Conservation (phyloP, 1,140 invertebrate genomes). For the Caenorhabditis remanei region DNA sequence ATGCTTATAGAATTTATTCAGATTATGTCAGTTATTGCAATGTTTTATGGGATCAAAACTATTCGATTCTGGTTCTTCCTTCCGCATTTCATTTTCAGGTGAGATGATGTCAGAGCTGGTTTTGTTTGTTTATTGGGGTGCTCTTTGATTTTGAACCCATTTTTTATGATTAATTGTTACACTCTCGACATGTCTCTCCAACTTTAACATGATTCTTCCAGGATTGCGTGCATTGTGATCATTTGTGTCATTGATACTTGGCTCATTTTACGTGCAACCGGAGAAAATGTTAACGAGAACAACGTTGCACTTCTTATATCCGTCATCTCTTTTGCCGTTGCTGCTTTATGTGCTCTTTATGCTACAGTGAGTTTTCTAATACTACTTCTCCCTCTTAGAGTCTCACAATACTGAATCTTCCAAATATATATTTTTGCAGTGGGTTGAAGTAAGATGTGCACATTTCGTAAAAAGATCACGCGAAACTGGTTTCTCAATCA, state of each 20-base stretch:
- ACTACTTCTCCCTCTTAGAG: not conserved
- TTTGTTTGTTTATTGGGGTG: too few species aligned
- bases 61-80: constrained; percentile 65
- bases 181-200: too few species aligned
- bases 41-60: constrained; percentile 68
- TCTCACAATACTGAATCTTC: too few species aligned
- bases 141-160: too few species aligned
- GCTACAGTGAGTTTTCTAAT: constrained; percentile 44
- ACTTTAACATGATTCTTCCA: not conserved
- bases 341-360: not conserved
- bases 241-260: not conserved
- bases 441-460: constrained; percentile 66
- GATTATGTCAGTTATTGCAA: constrained; percentile 64
- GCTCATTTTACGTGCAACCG: not conserved
- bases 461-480: constrained; percentile 71
- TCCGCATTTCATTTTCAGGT: constrained; percentile 69
- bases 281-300: not conserved
- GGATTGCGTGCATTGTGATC: not conserved
- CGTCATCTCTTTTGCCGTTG: not conserved
- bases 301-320: not conserved
- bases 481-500: constrained; percentile 71
- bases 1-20: constrained; percentile 6
- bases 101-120: not conserved
- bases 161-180: too few species aligned
- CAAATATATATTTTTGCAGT: constrained; percentile 60